These are phyloP conservation scores for Melanitta fusca DNA, from an alignment of 2,797 vertebrate species.

Conservation along the genomic window DNA sequence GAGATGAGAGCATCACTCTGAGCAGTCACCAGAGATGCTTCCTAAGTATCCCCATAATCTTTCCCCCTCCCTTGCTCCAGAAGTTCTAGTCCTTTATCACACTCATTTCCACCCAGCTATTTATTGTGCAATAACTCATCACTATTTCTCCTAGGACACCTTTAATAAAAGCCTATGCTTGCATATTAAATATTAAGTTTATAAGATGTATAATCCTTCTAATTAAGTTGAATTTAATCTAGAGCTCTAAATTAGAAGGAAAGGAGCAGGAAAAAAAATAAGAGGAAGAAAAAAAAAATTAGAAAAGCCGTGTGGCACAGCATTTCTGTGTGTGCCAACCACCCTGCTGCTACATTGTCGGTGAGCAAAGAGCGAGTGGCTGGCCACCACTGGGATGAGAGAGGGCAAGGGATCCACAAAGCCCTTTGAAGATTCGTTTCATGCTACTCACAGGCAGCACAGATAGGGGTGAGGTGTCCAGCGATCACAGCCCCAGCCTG, in stretches of 20 bases:
- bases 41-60: background rate
- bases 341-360: background rate
- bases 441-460: background rate
- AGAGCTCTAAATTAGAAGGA: slow-evolving; percentile 62
- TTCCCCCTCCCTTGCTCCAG: slow-evolving; percentile 10
- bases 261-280: background rate
- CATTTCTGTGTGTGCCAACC: background rate
- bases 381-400: slow-evolving; percentile 3
- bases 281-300: background rate
- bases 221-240: slow-evolving; percentile 76
- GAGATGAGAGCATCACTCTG: slow-evolving; percentile 10
- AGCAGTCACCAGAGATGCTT: slow-evolving; percentile 21
- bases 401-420: background rate
- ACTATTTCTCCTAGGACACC: slow-evolving; percentile 71
- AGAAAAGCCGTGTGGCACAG: background rate
- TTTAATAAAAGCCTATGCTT: slow-evolving; percentile 75
- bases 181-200: slow-evolving; percentile 80
- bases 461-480: background rate
- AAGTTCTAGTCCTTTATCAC: slow-evolving; percentile 47
- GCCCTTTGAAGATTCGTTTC: slow-evolving; percentile 34
- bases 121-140: slow-evolving; percentile 70
- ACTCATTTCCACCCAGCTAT: slow-evolving; percentile 44
- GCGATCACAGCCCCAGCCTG: background rate
- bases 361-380: background rate
- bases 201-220: slow-evolving; percentile 77